Evolutionary conservation across 1,140 invertebrate genomes (phyloP).

Genomic region (Drosophila paulistorum): DNA sequence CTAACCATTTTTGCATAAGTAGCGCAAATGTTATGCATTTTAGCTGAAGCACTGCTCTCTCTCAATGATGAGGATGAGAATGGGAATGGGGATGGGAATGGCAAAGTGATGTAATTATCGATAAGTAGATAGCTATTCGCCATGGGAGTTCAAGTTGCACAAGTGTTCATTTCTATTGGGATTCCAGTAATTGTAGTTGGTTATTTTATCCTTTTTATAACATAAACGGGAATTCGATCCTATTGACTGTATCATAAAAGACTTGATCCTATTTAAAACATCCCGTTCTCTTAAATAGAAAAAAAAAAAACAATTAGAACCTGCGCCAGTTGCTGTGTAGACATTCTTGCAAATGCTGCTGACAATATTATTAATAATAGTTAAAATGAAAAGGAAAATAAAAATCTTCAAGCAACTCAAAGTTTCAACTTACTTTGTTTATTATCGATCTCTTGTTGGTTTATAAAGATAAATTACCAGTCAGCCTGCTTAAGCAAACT

Average conservation of each 20-base stretch:
- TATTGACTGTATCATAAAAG: too few relatives aligned
- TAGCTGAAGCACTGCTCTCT: constrained; percentile 38
- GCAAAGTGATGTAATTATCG: constrained; percentile 61
- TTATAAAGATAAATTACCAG: constrained; percentile 9
- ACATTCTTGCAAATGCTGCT: too few relatives aligned
- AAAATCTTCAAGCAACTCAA: too few relatives aligned
- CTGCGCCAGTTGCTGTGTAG: too few relatives aligned
- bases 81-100: constrained; percentile 14
- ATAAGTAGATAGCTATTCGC: constrained; percentile 56
- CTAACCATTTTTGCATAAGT: constrained; percentile 62
- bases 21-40: constrained; percentile 73
- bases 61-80: not conserved
- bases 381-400: too few relatives aligned
- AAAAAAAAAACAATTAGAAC: too few relatives aligned
- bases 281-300: too few relatives aligned
- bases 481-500: constrained; percentile 5
- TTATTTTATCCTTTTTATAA: too few relatives aligned
- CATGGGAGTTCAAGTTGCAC: constrained; percentile 15
- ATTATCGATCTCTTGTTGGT: not conserved
- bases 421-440: not conserved
- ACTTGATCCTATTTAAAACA: too few relatives aligned
- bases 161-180: not conserved
- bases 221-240: too few relatives aligned
- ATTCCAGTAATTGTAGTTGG: too few relatives aligned
- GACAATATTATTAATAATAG: too few relatives aligned